Conservation (phyloP, 2,888 invertebrate species). For the Carterocephalus palaemon region DNA sequence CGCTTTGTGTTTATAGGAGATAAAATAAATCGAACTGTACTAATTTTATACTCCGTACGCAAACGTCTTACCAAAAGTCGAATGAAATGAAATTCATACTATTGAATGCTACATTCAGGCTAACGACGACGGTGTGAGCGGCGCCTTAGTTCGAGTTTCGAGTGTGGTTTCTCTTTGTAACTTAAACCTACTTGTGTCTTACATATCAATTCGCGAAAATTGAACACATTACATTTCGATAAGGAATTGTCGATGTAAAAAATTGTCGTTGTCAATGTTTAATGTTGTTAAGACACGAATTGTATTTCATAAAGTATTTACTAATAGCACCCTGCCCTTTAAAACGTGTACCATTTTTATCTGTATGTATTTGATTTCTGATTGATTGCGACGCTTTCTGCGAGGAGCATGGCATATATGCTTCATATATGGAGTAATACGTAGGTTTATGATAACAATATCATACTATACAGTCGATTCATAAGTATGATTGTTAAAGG, state of each 20-base stretch:
- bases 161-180: conserved; percentile 1
- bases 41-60: too few relatives aligned
- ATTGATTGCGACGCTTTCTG: conserved; percentile 15
- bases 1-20: too few relatives aligned
- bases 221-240: conserved; percentile 25
- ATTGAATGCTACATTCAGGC: too few relatives aligned
- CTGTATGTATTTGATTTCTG: not conserved
- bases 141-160: conserved; percentile 7
- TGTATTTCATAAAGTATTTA: conserved; percentile 39
- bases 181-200: conserved; percentile 36
- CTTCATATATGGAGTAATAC: conserved; percentile 21
- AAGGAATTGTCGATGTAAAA: conserved; percentile 20
- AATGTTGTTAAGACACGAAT: conserved; percentile 34
- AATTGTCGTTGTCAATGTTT: conserved; percentile 29
- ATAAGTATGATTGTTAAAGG: too few relatives aligned
- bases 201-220: conserved; percentile 48
- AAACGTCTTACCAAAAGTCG: too few relatives aligned
- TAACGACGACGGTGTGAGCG: too few relatives aligned
- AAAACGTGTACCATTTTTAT: conserved; percentile 35
- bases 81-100: too few relatives aligned
- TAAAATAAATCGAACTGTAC: too few relatives aligned
- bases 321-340: conserved; percentile 62
- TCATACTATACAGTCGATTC: too few relatives aligned
- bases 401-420: conserved; percentile 28
- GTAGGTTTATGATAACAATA: conserved; percentile 9